Conservation (phyloP, 2,888 invertebrate species). For the Sympetrum striolatum region DNA sequence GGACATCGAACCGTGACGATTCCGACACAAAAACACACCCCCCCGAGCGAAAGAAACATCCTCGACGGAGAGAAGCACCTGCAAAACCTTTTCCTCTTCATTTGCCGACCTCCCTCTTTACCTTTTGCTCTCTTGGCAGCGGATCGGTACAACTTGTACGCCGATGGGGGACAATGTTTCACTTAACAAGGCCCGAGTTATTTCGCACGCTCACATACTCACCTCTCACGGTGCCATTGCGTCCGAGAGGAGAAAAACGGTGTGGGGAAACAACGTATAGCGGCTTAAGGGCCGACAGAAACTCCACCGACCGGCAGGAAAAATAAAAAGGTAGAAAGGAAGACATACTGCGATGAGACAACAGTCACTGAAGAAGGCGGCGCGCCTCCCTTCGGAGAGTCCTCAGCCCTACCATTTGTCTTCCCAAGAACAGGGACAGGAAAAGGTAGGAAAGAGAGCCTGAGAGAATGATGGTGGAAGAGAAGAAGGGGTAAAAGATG, state of each 20-base stretch:
- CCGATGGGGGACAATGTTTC: background rate
- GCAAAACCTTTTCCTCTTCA: background rate
- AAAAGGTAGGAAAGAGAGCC: background rate
- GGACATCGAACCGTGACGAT: too few species aligned
- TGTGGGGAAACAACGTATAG: background rate
- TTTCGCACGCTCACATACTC: conserved; percentile 1
- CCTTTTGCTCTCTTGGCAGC: background rate
- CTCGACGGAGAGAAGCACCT: background rate
- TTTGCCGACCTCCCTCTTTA: background rate
- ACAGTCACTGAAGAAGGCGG: background rate
- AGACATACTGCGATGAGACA: background rate
- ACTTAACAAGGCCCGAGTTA: background rate
- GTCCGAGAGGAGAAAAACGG: background rate
- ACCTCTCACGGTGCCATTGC: background rate
- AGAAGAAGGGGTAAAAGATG: background rate
- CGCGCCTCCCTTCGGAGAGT: background rate
- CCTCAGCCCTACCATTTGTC: conserved; percentile 20
- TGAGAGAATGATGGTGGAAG: background rate
- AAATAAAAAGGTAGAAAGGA: background rate
- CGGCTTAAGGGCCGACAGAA: background rate
- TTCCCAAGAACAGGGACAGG: background rate
- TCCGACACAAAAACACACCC: too few species aligned
- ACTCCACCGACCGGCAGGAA: background rate
- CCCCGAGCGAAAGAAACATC: too few species aligned
- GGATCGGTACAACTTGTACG: background rate